Base-by-base conservation (phyloP, 2,113 vertebrate species). In the Romanogobio albipinnatus region DNA sequence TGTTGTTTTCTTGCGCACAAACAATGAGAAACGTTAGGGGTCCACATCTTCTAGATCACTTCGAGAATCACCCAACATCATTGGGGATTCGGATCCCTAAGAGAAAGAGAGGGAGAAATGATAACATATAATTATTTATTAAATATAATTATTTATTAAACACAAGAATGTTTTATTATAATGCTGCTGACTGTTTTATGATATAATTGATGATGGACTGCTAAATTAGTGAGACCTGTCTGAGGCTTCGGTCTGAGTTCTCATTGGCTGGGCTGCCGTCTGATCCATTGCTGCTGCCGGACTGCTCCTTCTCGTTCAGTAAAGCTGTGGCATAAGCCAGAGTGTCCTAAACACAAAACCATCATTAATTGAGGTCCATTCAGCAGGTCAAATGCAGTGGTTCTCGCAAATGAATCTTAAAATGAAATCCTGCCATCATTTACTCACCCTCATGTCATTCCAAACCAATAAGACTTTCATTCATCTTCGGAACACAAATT, bases 21-120 rank as follows among this genome's bases (percentile, higher is more conserved):
- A 76, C 83, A 82, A 91, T 59, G 33, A 66, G 84, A 79, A 71
- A 83, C 78, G 89, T 91, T 98, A 99, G 0, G 98, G 96, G 88
- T 99, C 98, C 0, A 99, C 97, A 0, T 99, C 98, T 33, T 99
- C 98, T 84, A 99, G 95, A 93, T 99, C 98, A 90, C 96, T 99
- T 95, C 97, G 97, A 17, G 97, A 94, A 86, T 99, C 98, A 1
- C 98, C 97, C 17, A 99, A 94, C 96, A 99, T 96, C 98, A 99
- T 99, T 87, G 98, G 98, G 90, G 98, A 99, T 86, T 98, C 97
- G 0, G 98, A 99, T 77, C 97, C 97, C 98, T 99, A 93, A 53
- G 58, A 84, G 56, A 74, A 29, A 84, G 1, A 74, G 2, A 84
- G 33, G 17, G n/a, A 33, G 13, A 82, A 17, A 74, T 4, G 68